Evolutionary conservation across 1,140 invertebrate species (phyloP).

Genomic region (Drosophila mojavensis): DNA sequence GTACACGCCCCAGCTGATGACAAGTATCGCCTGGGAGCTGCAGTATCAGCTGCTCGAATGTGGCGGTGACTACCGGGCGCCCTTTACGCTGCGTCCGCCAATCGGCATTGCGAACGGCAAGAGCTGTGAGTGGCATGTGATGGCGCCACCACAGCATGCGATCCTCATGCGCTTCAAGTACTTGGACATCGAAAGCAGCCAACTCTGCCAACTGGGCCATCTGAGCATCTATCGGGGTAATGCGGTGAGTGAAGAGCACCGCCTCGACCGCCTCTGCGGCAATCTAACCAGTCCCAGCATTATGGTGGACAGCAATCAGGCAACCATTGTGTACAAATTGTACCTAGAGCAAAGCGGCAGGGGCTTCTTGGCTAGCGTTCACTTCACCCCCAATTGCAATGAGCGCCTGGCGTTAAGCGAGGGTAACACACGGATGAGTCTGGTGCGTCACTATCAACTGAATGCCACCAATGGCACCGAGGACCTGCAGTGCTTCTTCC

Average conservation of each 20-base stretch:
- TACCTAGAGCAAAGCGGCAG: slow-evolving; percentile 53
- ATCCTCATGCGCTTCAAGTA: slow-evolving; percentile 88
- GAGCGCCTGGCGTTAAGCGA: slow-evolving; percentile 58
- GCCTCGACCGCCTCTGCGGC: slow-evolving; percentile 87
- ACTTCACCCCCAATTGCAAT: slow-evolving; percentile 87
- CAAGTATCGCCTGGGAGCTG: slow-evolving; percentile 84
- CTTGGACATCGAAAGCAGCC: slow-evolving; percentile 85
- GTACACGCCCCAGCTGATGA: slow-evolving; percentile 42
- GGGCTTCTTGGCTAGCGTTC: slow-evolving; percentile 87
- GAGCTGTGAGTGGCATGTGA: slow-evolving; percentile 91
- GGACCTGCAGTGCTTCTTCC: slow-evolving; percentile 85
- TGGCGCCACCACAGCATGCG: slow-evolving; percentile 88
- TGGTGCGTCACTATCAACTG: slow-evolving; percentile 51
- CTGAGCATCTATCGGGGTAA: slow-evolving; percentile 87
- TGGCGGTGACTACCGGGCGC: slow-evolving; percentile 85
- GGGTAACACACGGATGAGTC: slow-evolving; percentile 45
- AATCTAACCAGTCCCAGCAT: slow-evolving; percentile 86
- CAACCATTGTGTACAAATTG: slow-evolving; percentile 85
- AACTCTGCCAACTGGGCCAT: slow-evolving; percentile 85
- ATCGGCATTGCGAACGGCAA: slow-evolving; percentile 13
- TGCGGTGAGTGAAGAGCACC: slow-evolving; percentile 74
- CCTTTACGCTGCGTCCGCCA: slow-evolving; percentile 81
- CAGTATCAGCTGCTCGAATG: slow-evolving; percentile 85
- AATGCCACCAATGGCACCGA: slow-evolving; percentile 75
- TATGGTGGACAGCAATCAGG: slow-evolving; percentile 86